These are phyloP conservation scores for Oryzias celebensis DNA, from an alignment of 2,113 vertebrate species.

Conservation along the genomic window DNA sequence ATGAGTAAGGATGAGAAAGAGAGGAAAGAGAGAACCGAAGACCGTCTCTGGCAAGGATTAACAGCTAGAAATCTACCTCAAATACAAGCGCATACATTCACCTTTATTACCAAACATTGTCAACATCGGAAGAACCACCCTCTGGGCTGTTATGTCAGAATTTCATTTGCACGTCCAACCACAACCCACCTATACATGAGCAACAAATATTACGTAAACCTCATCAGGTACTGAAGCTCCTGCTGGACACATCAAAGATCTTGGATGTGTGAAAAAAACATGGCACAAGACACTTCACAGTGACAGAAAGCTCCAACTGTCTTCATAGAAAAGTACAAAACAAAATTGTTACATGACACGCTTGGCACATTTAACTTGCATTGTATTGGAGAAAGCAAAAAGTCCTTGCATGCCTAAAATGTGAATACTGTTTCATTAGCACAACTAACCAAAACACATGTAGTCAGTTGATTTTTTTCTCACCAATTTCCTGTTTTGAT, in stretches of 20 bases:
- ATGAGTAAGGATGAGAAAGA: background rate
- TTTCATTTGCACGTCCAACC: background rate
- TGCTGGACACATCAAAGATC: background rate
- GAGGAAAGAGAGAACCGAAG: background rate
- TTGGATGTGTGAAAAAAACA: background rate
- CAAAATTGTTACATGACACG: background rate
- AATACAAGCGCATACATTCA: slow-evolving; percentile 1
- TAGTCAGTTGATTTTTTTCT: no score
- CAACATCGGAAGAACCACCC: slow-evolving; percentile 1
- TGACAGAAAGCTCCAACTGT: background rate
- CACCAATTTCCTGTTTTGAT: no score
- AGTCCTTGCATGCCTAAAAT: no score
- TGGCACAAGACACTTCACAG: slow-evolving; percentile 1
- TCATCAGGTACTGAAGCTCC: background rate
- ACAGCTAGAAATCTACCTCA: slow-evolving; percentile 19
- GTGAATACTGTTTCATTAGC: no score
- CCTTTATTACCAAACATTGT: slow-evolving; percentile 28
- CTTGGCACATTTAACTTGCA: no score
- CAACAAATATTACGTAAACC: slow-evolving; percentile 36
- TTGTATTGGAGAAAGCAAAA: no score
- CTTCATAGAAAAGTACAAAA: background rate
- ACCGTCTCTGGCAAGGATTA: slow-evolving; percentile 10
- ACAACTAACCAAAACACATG: no score
- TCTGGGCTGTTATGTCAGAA: slow-evolving; percentile 11
- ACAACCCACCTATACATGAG: background rate